Evolutionary conservation across 2,113 vertebrate genomes (phyloP).

Genomic region (rabbit (Oryctolagus cuniculus)): mOryCun1.1 NC_091433.1:191548501-191549000

Average conservation of each 20-base stretch:
- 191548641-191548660: not conserved
- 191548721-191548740: not conserved
- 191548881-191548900: not conserved
- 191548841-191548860: not conserved
- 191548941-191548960: not conserved
- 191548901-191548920: not conserved
- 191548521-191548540: not conserved
- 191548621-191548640: not conserved
- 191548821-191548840: not conserved
- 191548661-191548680: not conserved
- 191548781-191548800: not conserved
- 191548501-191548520: not conserved
- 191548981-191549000: not conserved
- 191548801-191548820: not conserved
- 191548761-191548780: no score
- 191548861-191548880: not conserved
- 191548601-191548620: no score
- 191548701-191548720: not conserved
- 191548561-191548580: not conserved
- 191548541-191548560: not conserved
- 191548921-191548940: not conserved
- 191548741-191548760: no score
- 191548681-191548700: not conserved
- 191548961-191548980: not conserved
- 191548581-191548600: no score